phyloP scores from a whole-genome alignment of 2,113 vertebrate species.

The Fulmarus glacialis region DNA sequence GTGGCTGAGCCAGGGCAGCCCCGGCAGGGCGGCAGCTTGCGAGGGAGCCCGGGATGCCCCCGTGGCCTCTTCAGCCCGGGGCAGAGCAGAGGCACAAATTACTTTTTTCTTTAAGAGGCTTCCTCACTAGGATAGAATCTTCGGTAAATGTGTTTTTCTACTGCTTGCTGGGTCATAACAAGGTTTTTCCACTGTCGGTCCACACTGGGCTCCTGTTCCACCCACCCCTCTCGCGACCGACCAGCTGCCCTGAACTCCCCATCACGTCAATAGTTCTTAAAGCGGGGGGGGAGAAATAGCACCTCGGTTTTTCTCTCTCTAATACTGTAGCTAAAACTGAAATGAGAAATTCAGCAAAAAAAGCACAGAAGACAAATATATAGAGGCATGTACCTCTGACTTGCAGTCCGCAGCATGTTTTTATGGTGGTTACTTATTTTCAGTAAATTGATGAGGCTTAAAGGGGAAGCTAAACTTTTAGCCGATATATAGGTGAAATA shows the following conservation, averaged over 20 bases:
- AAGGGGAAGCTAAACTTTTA: slow-evolving; percentile 42
- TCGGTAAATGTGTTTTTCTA: neutral
- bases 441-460: slow-evolving; percentile 24
- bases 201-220: neutral
- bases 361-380: neutral
- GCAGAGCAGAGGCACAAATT: accelerated
- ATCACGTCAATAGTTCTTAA: accelerated
- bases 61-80: neutral
- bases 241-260: neutral
- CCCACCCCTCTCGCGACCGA: neutral
- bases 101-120: accelerated
- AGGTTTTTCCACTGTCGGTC: accelerated
- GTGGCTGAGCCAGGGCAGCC: neutral
- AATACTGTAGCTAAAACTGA: neutral
- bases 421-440: slow-evolving; percentile 19
- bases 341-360: neutral
- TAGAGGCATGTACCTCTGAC: neutral
- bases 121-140: accelerated
- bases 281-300: accelerated
- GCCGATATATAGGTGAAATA: neutral
- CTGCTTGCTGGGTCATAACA: accelerated
- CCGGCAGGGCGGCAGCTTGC: neutral
- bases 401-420: neutral
- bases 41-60: neutral
- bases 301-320: accelerated